Evolutionary conservation across 2,113 vertebrate species (phyloP).

Genomic region (Hassar affinis): DNA sequence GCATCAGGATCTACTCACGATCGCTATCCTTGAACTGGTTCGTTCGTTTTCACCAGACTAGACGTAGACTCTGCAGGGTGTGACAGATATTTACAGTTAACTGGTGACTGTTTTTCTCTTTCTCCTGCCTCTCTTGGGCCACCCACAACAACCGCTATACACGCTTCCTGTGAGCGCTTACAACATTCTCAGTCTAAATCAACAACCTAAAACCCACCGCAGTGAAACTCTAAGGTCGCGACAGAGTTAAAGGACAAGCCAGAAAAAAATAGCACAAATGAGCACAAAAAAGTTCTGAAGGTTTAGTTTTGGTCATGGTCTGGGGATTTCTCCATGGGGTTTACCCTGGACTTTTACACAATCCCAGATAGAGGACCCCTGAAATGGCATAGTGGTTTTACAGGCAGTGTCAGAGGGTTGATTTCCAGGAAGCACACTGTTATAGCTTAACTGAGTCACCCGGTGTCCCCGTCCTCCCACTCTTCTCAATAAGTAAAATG

Average conservation of each 20-base stretch:
- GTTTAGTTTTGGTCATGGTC: neutral
- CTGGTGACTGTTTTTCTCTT: constrained; percentile 55
- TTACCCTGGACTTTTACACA: constrained; percentile 57
- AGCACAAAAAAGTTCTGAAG: constrained; percentile 53
- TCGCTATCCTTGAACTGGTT: neutral
- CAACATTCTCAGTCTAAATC: constrained; percentile 61
- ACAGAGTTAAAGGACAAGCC: constrained; percentile 27
- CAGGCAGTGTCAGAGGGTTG: constrained; percentile 21
- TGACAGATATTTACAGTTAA: constrained; percentile 66
- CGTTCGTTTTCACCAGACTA: constrained; percentile 58
- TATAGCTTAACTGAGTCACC: neutral
- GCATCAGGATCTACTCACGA: neutral
- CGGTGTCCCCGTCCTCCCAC: neutral
- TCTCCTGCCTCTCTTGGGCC: constrained; percentile 59
- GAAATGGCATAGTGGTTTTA: constrained; percentile 17
- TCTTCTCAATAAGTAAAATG: neutral
- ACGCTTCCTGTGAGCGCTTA: constrained; percentile 63
- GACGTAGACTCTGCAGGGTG: constrained; percentile 68
- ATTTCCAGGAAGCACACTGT: constrained; percentile 28
- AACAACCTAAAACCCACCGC: constrained; percentile 60
- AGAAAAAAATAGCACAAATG: constrained; percentile 43
- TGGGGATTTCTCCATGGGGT: constrained; percentile 64
- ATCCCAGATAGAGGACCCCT: constrained; percentile 54
- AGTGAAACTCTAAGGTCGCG: constrained; percentile 39
- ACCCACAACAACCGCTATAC: constrained; percentile 66